A percentile compares a stretch with the other conserved stretches of the same genome.
Evolutionary conservation across 2,888 invertebrate genomes (phyloP).

Genomic region (Dasysyrphus albostriatus): DNA sequence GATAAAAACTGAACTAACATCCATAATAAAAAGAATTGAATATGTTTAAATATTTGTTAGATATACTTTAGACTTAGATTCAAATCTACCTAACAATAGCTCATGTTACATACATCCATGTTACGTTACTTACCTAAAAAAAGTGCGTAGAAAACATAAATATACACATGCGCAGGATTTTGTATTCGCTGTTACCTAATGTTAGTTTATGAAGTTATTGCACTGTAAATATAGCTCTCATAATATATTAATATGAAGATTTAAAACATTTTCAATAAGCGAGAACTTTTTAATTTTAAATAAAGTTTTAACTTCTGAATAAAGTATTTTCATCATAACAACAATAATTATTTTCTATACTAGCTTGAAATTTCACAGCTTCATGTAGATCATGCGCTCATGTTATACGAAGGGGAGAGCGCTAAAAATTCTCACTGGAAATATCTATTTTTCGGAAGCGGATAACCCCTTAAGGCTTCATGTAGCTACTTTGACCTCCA

Average conservation of each 20-base stretch:
- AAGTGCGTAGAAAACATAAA: constrained; percentile 67
- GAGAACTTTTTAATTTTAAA: neutral
- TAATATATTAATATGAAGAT: neutral
- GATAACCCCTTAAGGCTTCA: constrained; percentile 42
- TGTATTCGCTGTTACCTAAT: constrained; percentile 5
- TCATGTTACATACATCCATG: neutral
- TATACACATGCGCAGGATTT: constrained; percentile 62
- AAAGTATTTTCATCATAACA: neutral
- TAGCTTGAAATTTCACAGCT: neutral
- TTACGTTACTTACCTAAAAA: neutral
- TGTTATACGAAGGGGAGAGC: constrained; percentile 48
- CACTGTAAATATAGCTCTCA: neutral
- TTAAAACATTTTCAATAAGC: neutral
- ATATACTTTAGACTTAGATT: neutral
- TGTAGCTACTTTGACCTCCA: constrained; percentile 67
- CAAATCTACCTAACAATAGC: neutral
- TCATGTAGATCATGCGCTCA: constrained; percentile 55
- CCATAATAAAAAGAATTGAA: neutral
- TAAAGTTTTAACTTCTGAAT: neutral
- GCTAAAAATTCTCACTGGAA: constrained; percentile 68
- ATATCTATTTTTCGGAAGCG: constrained; percentile 56
- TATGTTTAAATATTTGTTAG: neutral
- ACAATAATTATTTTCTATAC: neutral
- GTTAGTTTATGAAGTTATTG: neutral
- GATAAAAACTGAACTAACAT: neutral